Evolutionary conservation across 2,888 invertebrate genomes (phyloP), one percentile per base, ranked within the genome.

Genomic region (Hypselothyrea guttata): DNA sequence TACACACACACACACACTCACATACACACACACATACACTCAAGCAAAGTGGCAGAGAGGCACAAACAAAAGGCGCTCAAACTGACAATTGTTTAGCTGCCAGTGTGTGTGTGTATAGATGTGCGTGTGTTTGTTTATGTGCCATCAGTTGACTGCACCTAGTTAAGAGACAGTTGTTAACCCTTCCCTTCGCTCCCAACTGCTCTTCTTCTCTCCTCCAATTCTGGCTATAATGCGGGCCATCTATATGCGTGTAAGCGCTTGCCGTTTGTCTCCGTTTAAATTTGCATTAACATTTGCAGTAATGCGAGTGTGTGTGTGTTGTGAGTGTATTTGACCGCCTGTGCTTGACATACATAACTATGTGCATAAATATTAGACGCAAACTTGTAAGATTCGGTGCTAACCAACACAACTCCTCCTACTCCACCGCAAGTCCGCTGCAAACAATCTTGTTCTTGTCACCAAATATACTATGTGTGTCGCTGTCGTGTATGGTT

Each of bases 191-290:
- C 11, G 18, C 5, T 1, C 5, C n/a, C 46, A 12, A 7, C 13
- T 16, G 9, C 47, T n/a, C n/a, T n/a, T n/a, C 9, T 11, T 12
- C 15, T 28, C 11, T n/a, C 13, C 12, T 2, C 18, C 7, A n/a
- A 4, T 9, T 31, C 22, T 30, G 28, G 33, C 57, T 60, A 53
- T 79, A 78, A 79, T 79, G 85, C 83, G 83, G 85, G 79, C 73
- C 73, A 78, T 79, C 75, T 85, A 65, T 78, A 79, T 85, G 79
- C 79, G 73, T 68, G 59, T 75, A 79, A 81, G 70, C 71, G 85
- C 68, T 63, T 64, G 62, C 44, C 42, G 49, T 60, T 60, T 40
- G 40, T 52, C 68, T 51, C 68, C 74, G 75, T 69, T 64, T 63
- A 59, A 66, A 63, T 66, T 71, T 60, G 57, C 71, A 67, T 44